These are phyloP conservation scores for Phataginus tricuspis DNA, from an alignment of 2,797 vertebrate species.

Conservation along the genomic window DNA sequence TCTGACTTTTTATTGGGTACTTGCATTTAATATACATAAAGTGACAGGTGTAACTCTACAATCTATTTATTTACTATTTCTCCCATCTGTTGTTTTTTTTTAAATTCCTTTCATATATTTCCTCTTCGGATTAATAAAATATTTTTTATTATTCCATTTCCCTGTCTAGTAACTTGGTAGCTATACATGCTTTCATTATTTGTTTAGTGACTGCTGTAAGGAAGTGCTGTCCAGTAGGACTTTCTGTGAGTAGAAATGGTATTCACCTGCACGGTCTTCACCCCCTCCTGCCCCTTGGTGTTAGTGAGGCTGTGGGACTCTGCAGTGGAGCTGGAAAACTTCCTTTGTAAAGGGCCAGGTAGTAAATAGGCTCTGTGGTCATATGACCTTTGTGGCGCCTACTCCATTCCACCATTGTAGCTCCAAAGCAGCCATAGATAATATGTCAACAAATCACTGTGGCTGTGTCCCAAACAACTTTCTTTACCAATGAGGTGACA, in stretches of 20 bases:
- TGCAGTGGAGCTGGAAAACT: no score
- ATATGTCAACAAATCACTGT: background rate
- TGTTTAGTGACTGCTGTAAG: no score
- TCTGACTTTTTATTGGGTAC: background rate
- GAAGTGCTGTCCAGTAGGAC: background rate
- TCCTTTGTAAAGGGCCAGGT: background rate
- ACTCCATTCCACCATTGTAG: background rate
- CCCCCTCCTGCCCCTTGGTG: no score
- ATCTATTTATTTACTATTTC: background rate
- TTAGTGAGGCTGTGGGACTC: background rate
- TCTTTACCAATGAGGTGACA: no score
- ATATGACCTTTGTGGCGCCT: background rate
- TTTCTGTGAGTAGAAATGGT: background rate
- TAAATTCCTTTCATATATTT: background rate
- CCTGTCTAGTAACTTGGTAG: background rate
- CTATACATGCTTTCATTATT: background rate
- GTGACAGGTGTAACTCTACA: background rate
- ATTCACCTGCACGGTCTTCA: accelerated
- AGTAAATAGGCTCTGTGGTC: background rate
- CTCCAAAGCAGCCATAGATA: background rate
- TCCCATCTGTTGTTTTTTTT: background rate
- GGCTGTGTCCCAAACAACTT: background rate
- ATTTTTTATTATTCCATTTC: background rate
- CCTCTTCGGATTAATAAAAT: background rate
- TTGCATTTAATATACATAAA: background rate